phyloP scores from a whole-genome alignment of 2,797 vertebrate genomes.

The Brachyrhaphis roseni region DNA sequence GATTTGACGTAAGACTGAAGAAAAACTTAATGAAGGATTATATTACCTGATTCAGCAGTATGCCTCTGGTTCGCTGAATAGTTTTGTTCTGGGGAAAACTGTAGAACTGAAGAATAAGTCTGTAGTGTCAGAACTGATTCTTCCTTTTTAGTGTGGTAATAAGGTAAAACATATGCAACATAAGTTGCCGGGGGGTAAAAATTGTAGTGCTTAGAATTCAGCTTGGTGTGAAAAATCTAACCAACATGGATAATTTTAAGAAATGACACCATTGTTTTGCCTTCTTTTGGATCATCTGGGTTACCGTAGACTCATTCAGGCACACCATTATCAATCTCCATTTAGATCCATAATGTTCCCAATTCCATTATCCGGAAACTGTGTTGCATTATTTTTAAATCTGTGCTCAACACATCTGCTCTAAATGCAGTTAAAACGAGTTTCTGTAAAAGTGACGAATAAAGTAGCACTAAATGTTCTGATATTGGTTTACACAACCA shows the following conservation, averaged over 20 bases:
- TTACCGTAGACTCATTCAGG: not conserved
- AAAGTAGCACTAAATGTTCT: conserved; percentile 5
- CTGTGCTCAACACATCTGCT: not conserved
- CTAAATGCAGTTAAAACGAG: not conserved
- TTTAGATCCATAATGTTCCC: not conserved
- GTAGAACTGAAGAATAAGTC: not conserved
- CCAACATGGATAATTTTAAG: not conserved
- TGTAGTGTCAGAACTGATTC: not conserved
- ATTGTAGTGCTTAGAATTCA: not conserved
- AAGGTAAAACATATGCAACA: not conserved
- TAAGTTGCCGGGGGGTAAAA: not conserved
- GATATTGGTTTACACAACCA: conserved; percentile 1
- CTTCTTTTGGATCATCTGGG: not conserved
- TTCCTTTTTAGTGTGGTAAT: not conserved
- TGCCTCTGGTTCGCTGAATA: not conserved
- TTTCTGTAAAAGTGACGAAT: not conserved
- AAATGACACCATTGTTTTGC: not conserved
- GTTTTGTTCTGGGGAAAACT: not conserved
- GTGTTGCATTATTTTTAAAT: not conserved
- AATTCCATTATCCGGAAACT: not conserved
- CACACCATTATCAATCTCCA: not conserved
- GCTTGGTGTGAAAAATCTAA: not conserved
- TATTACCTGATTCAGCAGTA: not conserved
- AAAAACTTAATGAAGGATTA: not conserved
- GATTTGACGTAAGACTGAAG: not conserved